Conservation (phyloP, 2,113 vertebrate species). For the Neomonachus schauinslandi region DNA sequence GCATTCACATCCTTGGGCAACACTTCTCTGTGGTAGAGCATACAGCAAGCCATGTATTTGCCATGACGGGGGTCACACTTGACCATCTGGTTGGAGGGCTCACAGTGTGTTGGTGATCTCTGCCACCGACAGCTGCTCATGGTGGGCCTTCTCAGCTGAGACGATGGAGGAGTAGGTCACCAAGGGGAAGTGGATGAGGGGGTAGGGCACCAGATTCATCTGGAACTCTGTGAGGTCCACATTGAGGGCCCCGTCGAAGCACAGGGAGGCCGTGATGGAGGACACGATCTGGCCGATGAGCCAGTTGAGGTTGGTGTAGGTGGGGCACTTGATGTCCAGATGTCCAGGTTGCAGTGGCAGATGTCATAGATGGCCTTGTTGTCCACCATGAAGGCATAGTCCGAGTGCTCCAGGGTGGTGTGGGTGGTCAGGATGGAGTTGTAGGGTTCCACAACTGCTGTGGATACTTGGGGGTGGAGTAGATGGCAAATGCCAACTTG, state of each 20-base stretch:
- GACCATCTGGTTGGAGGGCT: conserved; percentile 93
- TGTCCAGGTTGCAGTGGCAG: conserved; percentile 88
- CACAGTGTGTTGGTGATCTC: conserved; percentile 93
- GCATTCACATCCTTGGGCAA: conserved; percentile 92
- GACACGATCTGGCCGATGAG: conserved; percentile 93
- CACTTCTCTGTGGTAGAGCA: conserved; percentile 91
- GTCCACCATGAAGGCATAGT: conserved; percentile 95
- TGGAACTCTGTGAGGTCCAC: conserved; percentile 95
- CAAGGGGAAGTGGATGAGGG: conserved; percentile 90
- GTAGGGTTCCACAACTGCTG: conserved; percentile 93
- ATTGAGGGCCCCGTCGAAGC: conserved; percentile 92
- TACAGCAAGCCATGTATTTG: conserved; percentile 94
- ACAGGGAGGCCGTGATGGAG: conserved; percentile 92
- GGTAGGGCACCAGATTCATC: conserved; percentile 93
- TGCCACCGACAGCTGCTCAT: conserved; percentile 91
- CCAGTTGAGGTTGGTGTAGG: conserved; percentile 92
- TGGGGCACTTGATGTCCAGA: conserved; percentile 87
- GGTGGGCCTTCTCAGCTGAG: conserved; percentile 92
- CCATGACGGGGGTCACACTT: conserved; percentile 92
- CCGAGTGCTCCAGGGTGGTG: conserved; percentile 92
- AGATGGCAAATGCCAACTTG: conserved; percentile 93
- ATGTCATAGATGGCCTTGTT: conserved; percentile 94
- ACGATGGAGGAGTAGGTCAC: conserved; percentile 92
- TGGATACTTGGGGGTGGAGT: conserved; percentile 90
- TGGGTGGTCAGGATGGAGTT: conserved; percentile 94